Evolutionary conservation across 1,140 invertebrate species (phyloP).

Genomic region (Reticulitermes speratus): DNA sequence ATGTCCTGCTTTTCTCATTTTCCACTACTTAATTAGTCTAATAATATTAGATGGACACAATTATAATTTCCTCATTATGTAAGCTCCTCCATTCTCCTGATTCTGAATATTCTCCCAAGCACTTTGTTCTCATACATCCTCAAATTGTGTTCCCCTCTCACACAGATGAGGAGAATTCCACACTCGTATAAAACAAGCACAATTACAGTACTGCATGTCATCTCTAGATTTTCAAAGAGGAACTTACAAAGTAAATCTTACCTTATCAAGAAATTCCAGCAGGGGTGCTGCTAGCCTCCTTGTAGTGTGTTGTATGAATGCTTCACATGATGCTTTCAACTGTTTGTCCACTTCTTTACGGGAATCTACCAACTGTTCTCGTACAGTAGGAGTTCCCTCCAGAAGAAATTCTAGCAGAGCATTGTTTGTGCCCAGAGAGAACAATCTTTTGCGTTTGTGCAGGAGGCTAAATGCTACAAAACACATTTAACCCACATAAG

Average conservation of each 20-base stretch:
- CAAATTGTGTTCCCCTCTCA: too few relatives aligned
- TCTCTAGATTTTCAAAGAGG: too few relatives aligned
- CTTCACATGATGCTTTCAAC: slow-evolving; percentile 88
- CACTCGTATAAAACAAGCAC: too few relatives aligned
- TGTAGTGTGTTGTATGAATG: slow-evolving; percentile 81
- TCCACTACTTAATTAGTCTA: too few relatives aligned
- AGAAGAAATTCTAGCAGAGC: slow-evolving; percentile 88
- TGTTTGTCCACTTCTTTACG: slow-evolving; percentile 92
- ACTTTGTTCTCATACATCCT: too few relatives aligned
- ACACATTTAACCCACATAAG: slow-evolving; percentile 2
- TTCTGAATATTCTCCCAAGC: too few relatives aligned
- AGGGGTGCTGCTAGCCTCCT: slow-evolving; percentile 73
- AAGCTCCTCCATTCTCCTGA: too few relatives aligned
- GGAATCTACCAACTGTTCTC: slow-evolving; percentile 88
- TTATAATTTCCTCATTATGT: too few relatives aligned
- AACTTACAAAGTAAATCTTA: neutral
- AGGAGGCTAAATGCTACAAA: slow-evolving; percentile 73
- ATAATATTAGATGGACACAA: too few relatives aligned
- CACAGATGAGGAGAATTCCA: too few relatives aligned
- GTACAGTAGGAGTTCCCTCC: slow-evolving; percentile 88
- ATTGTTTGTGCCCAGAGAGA: slow-evolving; percentile 86
- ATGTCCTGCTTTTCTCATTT: too few relatives aligned
- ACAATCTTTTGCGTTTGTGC: slow-evolving; percentile 82
- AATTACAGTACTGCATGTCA: too few relatives aligned
- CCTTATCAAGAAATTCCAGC: slow-evolving; percentile 71